Conservation (phyloP, 2,797 vertebrate species). For the Nyctalus aviator region DNA sequence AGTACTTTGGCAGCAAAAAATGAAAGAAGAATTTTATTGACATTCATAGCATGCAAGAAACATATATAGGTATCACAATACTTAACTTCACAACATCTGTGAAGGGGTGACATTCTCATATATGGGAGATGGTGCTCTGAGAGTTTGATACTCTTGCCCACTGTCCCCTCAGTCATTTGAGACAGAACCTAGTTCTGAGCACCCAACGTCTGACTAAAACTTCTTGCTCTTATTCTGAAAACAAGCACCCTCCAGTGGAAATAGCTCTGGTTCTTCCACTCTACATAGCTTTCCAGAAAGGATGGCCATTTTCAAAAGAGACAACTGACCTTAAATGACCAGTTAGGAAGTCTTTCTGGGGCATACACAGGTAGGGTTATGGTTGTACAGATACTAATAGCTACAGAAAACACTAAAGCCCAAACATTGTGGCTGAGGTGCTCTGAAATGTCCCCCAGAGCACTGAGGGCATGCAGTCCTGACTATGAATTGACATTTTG, state of each 20-base stretch:
- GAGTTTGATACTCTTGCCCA: neutral
- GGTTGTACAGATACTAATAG: neutral
- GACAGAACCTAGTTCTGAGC: neutral
- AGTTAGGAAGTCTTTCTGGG: neutral
- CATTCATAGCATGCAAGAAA: neutral
- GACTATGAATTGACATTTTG: neutral
- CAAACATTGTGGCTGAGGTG: neutral
- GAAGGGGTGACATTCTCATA: neutral
- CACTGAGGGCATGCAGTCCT: neutral
- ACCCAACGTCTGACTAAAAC: neutral
- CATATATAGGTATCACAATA: neutral
- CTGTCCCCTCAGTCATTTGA: neutral
- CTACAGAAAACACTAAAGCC: neutral
- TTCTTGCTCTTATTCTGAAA: constrained; percentile 7
- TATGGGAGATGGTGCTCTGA: neutral
- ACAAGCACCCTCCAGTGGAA: neutral
- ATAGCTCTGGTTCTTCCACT: neutral
- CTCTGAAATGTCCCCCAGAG: neutral
- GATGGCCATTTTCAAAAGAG: neutral
- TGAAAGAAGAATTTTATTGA: constrained; percentile 30
- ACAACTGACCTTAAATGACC: neutral
- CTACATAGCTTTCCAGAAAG: neutral
- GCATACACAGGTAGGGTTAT: neutral
- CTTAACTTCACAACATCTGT: neutral
- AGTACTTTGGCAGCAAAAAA: constrained; percentile 31